Conservation (phyloP, 2,797 vertebrate genomes). For the Synaphobranchus kaupii region DNA sequence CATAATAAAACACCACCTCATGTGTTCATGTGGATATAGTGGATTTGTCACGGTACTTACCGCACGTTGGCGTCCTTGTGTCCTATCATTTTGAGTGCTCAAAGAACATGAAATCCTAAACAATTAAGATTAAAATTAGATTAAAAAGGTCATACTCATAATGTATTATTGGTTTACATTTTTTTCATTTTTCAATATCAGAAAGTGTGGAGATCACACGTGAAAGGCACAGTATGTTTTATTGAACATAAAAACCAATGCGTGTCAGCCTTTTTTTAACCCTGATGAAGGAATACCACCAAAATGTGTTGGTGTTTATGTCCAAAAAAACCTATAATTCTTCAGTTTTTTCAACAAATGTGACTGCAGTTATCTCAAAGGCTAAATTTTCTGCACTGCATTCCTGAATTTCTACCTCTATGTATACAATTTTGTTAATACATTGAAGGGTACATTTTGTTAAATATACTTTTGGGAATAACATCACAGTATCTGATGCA, state of each 20-base stretch:
- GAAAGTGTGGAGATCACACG: not conserved
- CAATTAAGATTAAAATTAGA: conserved; percentile 15
- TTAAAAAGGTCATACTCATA: not conserved
- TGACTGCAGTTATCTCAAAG: not conserved
- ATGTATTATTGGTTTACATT: not conserved
- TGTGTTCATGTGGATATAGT: not conserved
- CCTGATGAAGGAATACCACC: not conserved
- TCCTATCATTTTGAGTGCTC: conserved; percentile 40
- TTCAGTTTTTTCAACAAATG: too few species aligned
- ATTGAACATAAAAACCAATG: not conserved
- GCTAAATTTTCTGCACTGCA: not conserved
- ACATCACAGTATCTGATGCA: not conserved
- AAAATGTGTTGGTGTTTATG: not conserved
- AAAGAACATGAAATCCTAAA: conserved; percentile 68
- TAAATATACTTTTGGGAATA: not conserved
- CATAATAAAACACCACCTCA: not conserved
- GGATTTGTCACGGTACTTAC: not conserved
- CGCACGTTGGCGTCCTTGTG: not conserved
- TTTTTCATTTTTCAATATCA: too few species aligned
- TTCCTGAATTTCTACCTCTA: not conserved
- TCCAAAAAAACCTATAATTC: too few species aligned
- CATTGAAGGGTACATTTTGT: too few species aligned
- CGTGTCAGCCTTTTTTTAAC: too few species aligned
- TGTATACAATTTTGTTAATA: not conserved
- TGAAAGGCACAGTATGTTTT: not conserved